Conservation (phyloP, 1,140 invertebrate genomes). For the Dinothrombium tinctorium region DNA sequence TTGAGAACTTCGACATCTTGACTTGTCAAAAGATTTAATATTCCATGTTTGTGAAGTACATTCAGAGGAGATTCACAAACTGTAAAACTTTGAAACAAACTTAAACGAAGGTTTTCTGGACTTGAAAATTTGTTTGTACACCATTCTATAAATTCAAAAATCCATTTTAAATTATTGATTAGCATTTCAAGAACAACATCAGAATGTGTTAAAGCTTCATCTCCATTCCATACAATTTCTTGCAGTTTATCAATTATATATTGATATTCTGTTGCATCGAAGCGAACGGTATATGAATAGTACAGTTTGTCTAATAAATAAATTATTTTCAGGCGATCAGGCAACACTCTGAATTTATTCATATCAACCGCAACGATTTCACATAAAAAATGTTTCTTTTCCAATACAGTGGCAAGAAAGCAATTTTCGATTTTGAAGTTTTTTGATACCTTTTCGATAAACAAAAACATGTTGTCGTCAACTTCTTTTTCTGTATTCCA, state of each 20-base stretch:
- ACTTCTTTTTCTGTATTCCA: neutral
- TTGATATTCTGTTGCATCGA: neutral
- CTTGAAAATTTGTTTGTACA: neutral
- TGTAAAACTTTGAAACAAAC: neutral
- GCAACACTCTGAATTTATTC: neutral
- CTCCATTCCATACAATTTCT: neutral
- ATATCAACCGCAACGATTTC: neutral
- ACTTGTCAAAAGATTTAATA: neutral
- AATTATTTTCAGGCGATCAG: neutral
- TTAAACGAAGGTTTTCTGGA: neutral
- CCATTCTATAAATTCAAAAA: constrained; percentile 1
- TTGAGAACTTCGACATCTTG: neutral
- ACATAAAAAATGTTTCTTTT: neutral
- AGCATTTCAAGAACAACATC: neutral
- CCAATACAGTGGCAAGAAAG: neutral
- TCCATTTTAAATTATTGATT: neutral
- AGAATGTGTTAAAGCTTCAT: neutral
- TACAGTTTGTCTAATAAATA: neutral
- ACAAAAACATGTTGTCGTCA: neutral
- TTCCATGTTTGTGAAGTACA: neutral
- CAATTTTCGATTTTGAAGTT: neutral
- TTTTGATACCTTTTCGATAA: neutral
- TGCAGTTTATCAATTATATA: neutral
- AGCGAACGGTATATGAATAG: neutral
- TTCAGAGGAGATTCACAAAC: neutral